Percentiles rank a stretch among this genome's conserved stretches.
These are phyloP conservation scores for Montipora foliosa DNA, from an alignment of 64 coral and sea anemone genomes.

Conservation along the genomic window DNA sequence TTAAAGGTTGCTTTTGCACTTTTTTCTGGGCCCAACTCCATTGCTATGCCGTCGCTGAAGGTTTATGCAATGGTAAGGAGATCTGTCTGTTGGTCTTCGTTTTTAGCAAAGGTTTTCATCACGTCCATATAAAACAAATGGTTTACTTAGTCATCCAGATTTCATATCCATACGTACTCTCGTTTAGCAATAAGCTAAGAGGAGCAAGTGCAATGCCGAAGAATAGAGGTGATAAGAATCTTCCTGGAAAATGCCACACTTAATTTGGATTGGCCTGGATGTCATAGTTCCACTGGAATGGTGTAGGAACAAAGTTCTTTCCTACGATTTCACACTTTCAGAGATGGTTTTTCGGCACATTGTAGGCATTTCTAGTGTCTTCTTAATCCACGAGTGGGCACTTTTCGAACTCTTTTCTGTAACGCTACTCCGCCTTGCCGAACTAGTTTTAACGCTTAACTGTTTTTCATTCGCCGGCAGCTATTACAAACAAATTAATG, in stretches of 20 bases:
- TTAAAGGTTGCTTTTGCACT: too few relatives aligned
- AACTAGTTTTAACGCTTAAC: too few relatives aligned
- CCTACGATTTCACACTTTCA: background rate
- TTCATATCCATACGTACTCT: background rate
- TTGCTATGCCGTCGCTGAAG: too few relatives aligned
- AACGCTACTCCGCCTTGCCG: too few relatives aligned
- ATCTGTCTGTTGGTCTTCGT: too few relatives aligned
- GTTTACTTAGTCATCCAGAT: background rate
- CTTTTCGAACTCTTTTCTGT: constrained; percentile 32
- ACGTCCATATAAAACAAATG: constrained; percentile 29
- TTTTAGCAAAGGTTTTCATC: too few relatives aligned
- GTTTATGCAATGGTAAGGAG: too few relatives aligned
- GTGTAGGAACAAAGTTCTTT: background rate
- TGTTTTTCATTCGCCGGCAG: too few relatives aligned
- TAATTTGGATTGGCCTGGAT: background rate
- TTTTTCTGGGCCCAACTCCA: too few relatives aligned
- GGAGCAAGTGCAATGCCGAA: constrained; percentile 28
- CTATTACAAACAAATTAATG: too few relatives aligned
- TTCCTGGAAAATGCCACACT: constrained; percentile 23
- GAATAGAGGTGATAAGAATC: constrained; percentile 24
- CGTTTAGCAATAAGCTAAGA: background rate
- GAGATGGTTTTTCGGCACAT: background rate
- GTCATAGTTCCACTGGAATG: constrained; percentile 11
- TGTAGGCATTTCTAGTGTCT: constrained; percentile 2
- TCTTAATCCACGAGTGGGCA: constrained; percentile 30